Percentiles rank a stretch among this genome's conserved stretches.
phyloP scores from a whole-genome alignment of 2,113 vertebrate genomes.

The Himantopus leucocephalus region DNA sequence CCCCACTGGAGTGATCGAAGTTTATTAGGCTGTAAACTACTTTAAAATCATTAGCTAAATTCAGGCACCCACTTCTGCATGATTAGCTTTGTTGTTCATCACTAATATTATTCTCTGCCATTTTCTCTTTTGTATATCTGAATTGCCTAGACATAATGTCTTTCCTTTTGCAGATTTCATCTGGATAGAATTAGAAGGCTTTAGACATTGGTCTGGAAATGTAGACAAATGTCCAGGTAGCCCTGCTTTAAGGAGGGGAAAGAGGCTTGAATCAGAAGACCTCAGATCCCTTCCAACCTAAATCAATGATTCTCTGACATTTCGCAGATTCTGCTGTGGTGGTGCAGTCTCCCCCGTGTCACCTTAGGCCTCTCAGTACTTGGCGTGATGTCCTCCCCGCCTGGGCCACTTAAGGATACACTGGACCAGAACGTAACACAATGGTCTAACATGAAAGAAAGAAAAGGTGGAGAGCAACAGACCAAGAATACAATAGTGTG shows the following conservation, averaged over 20 bases:
- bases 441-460: no score
- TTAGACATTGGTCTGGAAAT: background rate
- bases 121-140: background rate
- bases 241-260: background rate
- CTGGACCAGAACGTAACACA: no score
- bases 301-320: background rate
- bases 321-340: background rate
- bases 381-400: no score
- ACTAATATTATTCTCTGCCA: background rate
- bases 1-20: background rate
- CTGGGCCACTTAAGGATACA: no score
- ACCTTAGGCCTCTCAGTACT: no score
- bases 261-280: background rate
- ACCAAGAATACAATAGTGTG: no score
- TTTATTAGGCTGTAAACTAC: constrained; percentile 26
- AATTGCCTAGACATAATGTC: background rate
- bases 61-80: background rate
- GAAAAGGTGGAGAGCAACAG: no score
- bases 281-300: background rate
- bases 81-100: background rate
- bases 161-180: background rate
- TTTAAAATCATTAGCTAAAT: constrained; percentile 33
- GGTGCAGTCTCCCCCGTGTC: no score
- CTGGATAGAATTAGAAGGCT: background rate
- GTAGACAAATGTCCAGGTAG: background rate